Conservation (phyloP, 2,797 vertebrate species). For the Phalanger gymnotis region DNA sequence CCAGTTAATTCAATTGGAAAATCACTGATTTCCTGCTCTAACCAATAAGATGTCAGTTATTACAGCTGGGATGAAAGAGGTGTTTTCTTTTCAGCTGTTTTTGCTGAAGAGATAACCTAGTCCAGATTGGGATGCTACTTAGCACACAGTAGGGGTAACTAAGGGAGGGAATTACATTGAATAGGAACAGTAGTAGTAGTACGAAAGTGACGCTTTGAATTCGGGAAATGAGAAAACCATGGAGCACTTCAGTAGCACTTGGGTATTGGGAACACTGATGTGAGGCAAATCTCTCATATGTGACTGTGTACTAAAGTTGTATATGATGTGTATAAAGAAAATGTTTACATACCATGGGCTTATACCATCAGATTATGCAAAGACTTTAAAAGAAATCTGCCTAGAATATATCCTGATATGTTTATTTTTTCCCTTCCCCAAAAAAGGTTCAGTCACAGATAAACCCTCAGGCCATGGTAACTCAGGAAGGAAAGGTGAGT, state of each 20-base stretch:
- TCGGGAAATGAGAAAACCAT: constrained; percentile 56
- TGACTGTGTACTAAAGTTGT: constrained; percentile 52
- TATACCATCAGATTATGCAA: constrained; percentile 40
- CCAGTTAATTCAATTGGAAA: constrained; percentile 79
- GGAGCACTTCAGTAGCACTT: constrained; percentile 50
- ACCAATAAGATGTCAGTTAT: constrained; percentile 73
- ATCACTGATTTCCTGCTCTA: constrained; percentile 77
- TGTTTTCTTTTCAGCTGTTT: constrained; percentile 61
- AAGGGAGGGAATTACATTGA: not conserved
- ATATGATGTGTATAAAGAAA: constrained; percentile 64
- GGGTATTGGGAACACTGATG: constrained; percentile 66
- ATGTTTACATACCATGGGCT: constrained; percentile 45
- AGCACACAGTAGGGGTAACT: constrained; percentile 11
- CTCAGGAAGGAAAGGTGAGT: constrained; percentile 98
- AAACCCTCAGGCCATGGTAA: constrained; percentile 94
- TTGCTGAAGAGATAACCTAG: not conserved
- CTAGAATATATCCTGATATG: constrained; percentile 28
- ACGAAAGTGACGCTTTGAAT: constrained; percentile 33
- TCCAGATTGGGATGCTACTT: constrained; percentile 31
- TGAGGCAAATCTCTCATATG: constrained; percentile 62
- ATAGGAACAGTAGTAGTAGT: not conserved
- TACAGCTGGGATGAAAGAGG: constrained; percentile 43
- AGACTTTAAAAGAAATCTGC: constrained; percentile 61
- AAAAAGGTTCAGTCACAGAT: constrained; percentile 96
- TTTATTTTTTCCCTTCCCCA: constrained; percentile 55